phyloP scores from a whole-genome alignment of 2,113 vertebrate species.

The Ophiodon elongatus region DNA sequence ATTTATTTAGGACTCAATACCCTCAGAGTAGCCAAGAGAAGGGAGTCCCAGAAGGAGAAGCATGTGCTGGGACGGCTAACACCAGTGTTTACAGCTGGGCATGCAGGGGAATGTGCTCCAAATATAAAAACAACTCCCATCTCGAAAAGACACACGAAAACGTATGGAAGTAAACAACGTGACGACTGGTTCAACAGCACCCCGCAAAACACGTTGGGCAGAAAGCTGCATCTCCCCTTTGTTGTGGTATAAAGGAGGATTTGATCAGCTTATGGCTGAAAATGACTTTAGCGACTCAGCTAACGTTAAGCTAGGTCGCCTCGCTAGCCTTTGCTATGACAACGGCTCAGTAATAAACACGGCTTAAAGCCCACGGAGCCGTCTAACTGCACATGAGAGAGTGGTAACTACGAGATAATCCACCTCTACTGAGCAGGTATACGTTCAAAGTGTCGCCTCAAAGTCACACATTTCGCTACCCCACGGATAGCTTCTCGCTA shows the following conservation, averaged over 20 bases:
- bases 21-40: constrained; percentile 2
- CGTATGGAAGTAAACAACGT: neutral
- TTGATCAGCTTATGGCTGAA: constrained; percentile 76
- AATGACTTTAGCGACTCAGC: constrained; percentile 76
- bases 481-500: constrained; percentile 50
- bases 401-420: fast-evolving
- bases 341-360: constrained; percentile 57
- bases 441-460: neutral
- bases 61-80: constrained; percentile 52
- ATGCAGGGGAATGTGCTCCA: constrained; percentile 64
- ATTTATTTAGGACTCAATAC: constrained; percentile 1
- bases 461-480: constrained; percentile 48
- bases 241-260: constrained; percentile 67
- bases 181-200: neutral
- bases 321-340: constrained; percentile 66
- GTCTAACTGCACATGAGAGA: neutral
- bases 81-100: constrained; percentile 76
- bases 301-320: constrained; percentile 73
- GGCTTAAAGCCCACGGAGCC: fast-evolving
- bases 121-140: constrained; percentile 51
- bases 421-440: neutral
- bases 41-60: constrained; percentile 36
- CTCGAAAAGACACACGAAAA: constrained; percentile 19
- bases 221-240: constrained; percentile 49
- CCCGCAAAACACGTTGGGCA: neutral